Evolutionary conservation across 2,888 invertebrate genomes (phyloP), one percentile per base, ranked within the genome.

Genomic region (Acronicta psi): DNA sequence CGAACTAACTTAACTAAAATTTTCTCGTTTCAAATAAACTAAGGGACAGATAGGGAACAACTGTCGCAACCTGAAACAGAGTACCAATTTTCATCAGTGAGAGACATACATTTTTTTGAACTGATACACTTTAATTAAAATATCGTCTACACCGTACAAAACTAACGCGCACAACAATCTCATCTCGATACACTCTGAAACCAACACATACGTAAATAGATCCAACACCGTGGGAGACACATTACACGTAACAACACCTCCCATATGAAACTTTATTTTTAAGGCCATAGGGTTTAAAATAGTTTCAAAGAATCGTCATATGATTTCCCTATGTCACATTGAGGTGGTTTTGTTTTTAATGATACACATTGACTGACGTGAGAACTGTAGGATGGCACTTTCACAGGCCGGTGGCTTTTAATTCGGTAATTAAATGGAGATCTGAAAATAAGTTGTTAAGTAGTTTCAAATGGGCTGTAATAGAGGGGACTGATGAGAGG

Each of bases 331-430:
- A 71, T 72, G 72, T 61, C 69, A 66, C 67, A 62, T 73, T 73
- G 80, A 80, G 85, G 83, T 81, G 76, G 83, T 88, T 87, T 88
- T 89, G 85, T 89, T 89, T 68, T 87, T 84, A 86, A 86, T 73
- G 85, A 82, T 77, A 77, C 80, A 69, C 77, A 89, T 82, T 89
- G 92, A 92, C 89, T 85, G 87, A 90, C 92, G 90, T 92, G 92
- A 90, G 92, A 92, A 92, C 90, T 70, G 63, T 61, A 72, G 78
- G 82, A 81, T 75, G 81, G 76, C 73, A 66, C 85, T 87, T 91
- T 92, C 92, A 91, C 92, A 92, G 88, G 84, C 75, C 76, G 75
- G 74, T 70, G 68, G 52, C 69, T 75, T 79, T 75, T 77, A 75
- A 78, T 79, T 69, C 78, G 75, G 71, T 79, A 76, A 79, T 79